Conservation (phyloP, 2,888 invertebrate species). For the Alcis repandata region DNA sequence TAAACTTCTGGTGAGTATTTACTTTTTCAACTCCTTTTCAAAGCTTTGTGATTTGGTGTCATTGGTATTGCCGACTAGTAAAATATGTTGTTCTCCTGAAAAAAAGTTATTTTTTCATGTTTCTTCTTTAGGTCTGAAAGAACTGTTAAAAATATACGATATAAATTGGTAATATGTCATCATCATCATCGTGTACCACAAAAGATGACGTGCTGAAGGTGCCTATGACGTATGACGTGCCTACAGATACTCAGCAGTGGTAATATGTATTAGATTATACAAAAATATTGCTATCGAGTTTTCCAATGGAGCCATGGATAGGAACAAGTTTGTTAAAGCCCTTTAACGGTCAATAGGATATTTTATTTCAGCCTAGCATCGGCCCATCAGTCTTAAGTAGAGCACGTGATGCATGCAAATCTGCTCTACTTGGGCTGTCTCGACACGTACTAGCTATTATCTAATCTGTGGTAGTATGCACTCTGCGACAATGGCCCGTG, state of each 20-base stretch:
- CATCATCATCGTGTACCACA: no score
- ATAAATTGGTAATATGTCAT: no score
- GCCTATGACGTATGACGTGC: no score
- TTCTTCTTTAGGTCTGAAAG: no score
- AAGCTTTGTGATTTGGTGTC: not conserved
- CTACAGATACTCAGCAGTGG: no score
- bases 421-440: conserved; percentile 52
- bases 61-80: not conserved
- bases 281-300: not conserved
- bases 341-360: not conserved
- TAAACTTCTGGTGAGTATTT: conserved; percentile 1
- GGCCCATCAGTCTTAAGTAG: conserved; percentile 37
- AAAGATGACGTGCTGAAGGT: no score
- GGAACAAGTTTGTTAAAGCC: conserved; percentile 9
- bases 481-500: conserved; percentile 32
- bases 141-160: no score
- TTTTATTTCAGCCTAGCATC: conserved; percentile 8
- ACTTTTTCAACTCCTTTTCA: not conserved
- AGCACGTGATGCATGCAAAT: conserved; percentile 61
- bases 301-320: conserved; percentile 8
- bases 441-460: conserved; percentile 31
- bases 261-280: not conserved
- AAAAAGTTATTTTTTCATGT: no score
- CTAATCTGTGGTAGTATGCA: conserved; percentile 35
- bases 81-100: no score